These are phyloP conservation scores for Eurytoma adleriae DNA, from an alignment of 2,888 invertebrate species.

Conservation along the genomic window DNA sequence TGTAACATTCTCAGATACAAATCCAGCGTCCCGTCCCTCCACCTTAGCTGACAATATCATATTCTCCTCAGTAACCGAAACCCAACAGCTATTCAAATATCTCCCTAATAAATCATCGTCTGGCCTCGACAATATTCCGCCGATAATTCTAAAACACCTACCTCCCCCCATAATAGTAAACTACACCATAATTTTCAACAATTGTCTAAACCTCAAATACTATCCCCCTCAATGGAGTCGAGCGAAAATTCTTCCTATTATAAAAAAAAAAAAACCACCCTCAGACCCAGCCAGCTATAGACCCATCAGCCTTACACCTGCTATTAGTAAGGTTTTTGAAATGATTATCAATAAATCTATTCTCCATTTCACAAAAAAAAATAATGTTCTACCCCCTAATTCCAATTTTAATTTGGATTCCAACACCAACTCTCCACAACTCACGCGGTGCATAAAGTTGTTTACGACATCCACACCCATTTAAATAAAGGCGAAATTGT, in stretches of 20 bases:
- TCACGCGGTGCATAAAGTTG: slow-evolving; percentile 52
- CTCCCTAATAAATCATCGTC: slow-evolving; percentile 53
- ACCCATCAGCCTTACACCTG: slow-evolving; percentile 53
- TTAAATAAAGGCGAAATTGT: slow-evolving; percentile 27
- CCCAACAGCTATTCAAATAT: neutral
- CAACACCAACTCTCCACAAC: slow-evolving; percentile 48
- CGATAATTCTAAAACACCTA: slow-evolving; percentile 50
- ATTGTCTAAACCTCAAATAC: slow-evolving; percentile 39
- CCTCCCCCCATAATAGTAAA: neutral
- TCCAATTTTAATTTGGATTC: slow-evolving; percentile 58
- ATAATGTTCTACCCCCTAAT: slow-evolving; percentile 51
- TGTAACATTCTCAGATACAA: slow-evolving; percentile 4
- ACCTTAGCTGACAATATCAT: neutral
- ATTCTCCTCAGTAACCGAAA: neutral
- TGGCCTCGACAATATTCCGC: slow-evolving; percentile 50
- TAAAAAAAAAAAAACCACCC: slow-evolving; percentile 46
- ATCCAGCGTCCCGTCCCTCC: neutral
- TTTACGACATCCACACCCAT: slow-evolving; percentile 25
- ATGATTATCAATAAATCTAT: slow-evolving; percentile 29
- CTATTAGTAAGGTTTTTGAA: slow-evolving; percentile 54
- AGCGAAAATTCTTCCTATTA: slow-evolving; percentile 48
- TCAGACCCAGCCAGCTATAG: slow-evolving; percentile 36
- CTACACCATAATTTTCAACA: slow-evolving; percentile 49
- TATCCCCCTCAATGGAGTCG: slow-evolving; percentile 48
- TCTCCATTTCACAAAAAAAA: neutral